Percentiles rank a stretch among this genome's conserved stretches.
Evolutionary conservation across 2,797 vertebrate genomes (phyloP).

Genomic region (Columba guinea): DNA sequence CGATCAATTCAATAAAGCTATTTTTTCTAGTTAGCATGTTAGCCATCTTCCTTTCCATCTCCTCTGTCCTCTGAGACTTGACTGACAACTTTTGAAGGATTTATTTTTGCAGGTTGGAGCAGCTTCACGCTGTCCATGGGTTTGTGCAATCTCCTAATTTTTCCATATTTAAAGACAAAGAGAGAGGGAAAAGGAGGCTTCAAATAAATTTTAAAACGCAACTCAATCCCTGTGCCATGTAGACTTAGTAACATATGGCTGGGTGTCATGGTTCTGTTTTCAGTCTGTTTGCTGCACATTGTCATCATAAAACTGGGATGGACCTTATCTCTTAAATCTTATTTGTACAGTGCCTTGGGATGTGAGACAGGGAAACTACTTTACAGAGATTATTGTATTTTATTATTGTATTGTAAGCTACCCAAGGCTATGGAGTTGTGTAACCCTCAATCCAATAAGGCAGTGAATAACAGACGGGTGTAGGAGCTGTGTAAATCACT

Average conservation of each 20-base stretch:
- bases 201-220: neutral
- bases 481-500: neutral
- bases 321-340: constrained; percentile 36
- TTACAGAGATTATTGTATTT: constrained; percentile 29
- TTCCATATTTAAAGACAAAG: neutral
- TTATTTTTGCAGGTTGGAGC: neutral
- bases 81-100: neutral
- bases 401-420: neutral
- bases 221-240: neutral
- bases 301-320: constrained; percentile 16
- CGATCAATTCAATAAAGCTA: neutral
- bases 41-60: neutral
- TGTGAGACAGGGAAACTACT: constrained; percentile 2
- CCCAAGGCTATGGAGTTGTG: neutral
- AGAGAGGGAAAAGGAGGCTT: fast-evolving
- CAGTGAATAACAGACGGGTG: neutral
- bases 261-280: neutral
- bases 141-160: neutral
- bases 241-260: neutral
- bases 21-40: neutral
- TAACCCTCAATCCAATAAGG: neutral
- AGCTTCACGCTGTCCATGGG: neutral
- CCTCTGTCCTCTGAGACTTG: neutral
- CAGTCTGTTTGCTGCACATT: neutral
- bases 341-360: constrained; percentile 7